Base-by-base conservation (phyloP, 2,797 vertebrate species). In the Karalla daura region DNA sequence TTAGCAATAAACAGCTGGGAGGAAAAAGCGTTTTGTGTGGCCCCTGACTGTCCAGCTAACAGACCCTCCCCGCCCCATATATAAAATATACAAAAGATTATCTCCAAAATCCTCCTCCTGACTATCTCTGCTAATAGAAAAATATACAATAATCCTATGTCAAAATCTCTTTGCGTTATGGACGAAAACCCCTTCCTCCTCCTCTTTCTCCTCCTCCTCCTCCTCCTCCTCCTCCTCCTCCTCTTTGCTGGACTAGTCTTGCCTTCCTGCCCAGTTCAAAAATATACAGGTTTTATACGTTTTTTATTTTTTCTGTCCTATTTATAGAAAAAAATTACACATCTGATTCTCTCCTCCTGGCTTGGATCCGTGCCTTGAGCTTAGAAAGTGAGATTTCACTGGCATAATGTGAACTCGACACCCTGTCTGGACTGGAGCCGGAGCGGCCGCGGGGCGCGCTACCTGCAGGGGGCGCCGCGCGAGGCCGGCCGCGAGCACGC, bases 71-170 rank as follows among this genome's bases (percentile, higher is more conserved):
- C 66, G 1, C 54, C 76, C 88, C 86, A 78, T 87, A 90, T 94
- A 94, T 69, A 94, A 93, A 94, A 94, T 92, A 93, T 93, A 94
- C 88, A 94, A 93, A 93, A 92, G 85, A 86, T 88, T 83, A 89
- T 89, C 87, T 90, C 88, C 89, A 91, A 93, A 94, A 91, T 87
- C 88, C 85, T 87, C 77, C 78, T 77, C 80, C 79, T 44, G 67
- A 76, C 84, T 88, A 79, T 74, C 74, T 89, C 86, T 87, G 84
- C 88, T 87, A 89, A 91, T 94, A 94, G 90, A 94, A 94, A 94
- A 94, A 94, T 94, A 94, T 93, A 94, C 93, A 94, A 78, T 86
- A 89, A 88, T 91, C 89, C 89, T 92, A 87, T 91, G 85, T 92
- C 91, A 91, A 92, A 93, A 92, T 92, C 88, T 91, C 88, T 86